Percentiles rank a stretch among this genome's conserved stretches.
phyloP scores from a whole-genome alignment of 2,888 invertebrate genomes.

The Dioctria rufipes region DNA sequence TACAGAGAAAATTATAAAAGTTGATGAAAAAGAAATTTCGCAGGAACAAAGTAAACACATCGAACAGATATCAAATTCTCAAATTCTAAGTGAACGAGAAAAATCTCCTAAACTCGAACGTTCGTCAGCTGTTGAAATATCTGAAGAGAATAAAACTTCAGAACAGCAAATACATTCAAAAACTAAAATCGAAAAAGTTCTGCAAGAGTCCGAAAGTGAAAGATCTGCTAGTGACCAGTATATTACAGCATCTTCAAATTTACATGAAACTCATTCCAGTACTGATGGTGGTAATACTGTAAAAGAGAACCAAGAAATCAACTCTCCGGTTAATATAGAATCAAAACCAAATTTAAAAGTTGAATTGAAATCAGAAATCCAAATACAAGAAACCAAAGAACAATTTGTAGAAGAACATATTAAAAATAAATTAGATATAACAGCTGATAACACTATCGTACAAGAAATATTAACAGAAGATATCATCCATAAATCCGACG shows the following conservation, averaged over 20 bases:
- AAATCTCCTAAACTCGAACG: conserved; percentile 54
- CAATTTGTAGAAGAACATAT: conserved; percentile 55
- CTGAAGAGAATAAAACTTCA: conserved; percentile 26
- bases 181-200: background rate
- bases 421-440: conserved; percentile 32
- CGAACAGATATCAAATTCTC: conserved; percentile 21
- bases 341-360: background rate
- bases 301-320: conserved; percentile 49
- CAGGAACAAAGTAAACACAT: conserved; percentile 42
- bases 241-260: conserved; percentile 21
- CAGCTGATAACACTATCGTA: conserved; percentile 7
- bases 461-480: conserved; percentile 42
- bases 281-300: conserved; percentile 25
- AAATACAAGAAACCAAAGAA: conserved; percentile 23
- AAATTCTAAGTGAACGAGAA: conserved; percentile 41
- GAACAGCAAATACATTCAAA: background rate
- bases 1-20: conserved; percentile 57
- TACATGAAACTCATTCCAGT: conserved; percentile 52
- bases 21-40: conserved; percentile 52
- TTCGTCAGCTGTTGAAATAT: conserved; percentile 57
- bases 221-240: conserved; percentile 40
- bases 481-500: conserved; percentile 8
- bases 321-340: conserved; percentile 44
- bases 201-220: conserved; percentile 31
- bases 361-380: background rate